phyloP scores from a whole-genome alignment of 2,888 invertebrate species.

The Drosophila mercatorum region DNA sequence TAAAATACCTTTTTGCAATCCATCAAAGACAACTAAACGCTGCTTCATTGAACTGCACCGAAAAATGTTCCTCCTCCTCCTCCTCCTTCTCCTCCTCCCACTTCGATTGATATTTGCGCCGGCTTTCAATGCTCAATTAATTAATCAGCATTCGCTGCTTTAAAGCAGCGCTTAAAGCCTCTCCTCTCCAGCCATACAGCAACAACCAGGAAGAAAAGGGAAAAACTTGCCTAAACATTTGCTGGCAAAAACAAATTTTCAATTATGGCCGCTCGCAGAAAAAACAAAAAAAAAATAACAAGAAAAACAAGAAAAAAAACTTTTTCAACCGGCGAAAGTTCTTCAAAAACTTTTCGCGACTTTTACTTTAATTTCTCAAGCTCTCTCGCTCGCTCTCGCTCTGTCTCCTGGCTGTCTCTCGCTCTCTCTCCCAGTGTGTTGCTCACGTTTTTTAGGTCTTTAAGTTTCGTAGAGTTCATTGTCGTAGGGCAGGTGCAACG shows the following conservation, averaged over 20 bases:
- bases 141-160: constrained; percentile 59
- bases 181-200: neutral
- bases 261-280: constrained; percentile 71
- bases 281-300: neutral
- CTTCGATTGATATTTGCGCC: constrained; percentile 53
- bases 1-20: constrained; percentile 79
- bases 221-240: constrained; percentile 38
- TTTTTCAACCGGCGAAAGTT: constrained; percentile 73
- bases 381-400: constrained; percentile 9
- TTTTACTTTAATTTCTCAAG: constrained; percentile 72
- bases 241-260: constrained; percentile 67
- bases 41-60: constrained; percentile 50
- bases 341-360: constrained; percentile 70
- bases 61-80: constrained; percentile 1
- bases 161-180: constrained; percentile 23
- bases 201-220: neutral
- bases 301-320: neutral
- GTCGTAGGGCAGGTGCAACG: constrained; percentile 74
- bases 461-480: constrained; percentile 62
- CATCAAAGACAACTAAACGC: constrained; percentile 70
- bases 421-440: constrained; percentile 19
- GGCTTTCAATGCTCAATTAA: constrained; percentile 67
- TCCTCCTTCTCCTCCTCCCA: neutral
- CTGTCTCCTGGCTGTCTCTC: constrained; percentile 8
- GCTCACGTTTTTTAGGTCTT: constrained; percentile 38